A percentile compares a stretch with the other conserved stretches of the same genome.
Evolutionary conservation across 2,888 invertebrate genomes (phyloP).

Genomic region (Habrosyne pyritoides): DNA sequence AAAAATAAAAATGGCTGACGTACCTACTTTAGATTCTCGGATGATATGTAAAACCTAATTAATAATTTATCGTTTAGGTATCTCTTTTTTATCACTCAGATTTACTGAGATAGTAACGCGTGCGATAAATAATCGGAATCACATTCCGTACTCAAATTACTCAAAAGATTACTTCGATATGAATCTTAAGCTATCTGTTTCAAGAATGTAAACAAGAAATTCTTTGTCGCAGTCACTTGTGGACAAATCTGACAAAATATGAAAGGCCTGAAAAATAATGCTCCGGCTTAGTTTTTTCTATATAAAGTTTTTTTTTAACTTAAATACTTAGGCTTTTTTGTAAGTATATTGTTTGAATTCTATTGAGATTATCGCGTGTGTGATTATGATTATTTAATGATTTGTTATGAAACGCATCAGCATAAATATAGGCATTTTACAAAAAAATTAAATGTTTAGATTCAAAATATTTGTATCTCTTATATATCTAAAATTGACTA

Average conservation of each 20-base stretch:
- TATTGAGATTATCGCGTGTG: too few species aligned
- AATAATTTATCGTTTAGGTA: background rate
- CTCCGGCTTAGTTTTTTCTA: too few species aligned
- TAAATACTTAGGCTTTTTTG: too few species aligned
- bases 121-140: conserved; percentile 1
- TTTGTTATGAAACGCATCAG: too few species aligned
- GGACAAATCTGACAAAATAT: background rate
- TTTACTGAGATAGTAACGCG: background rate
- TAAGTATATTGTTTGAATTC: too few species aligned
- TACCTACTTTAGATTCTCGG: background rate
- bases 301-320: too few species aligned
- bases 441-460: too few species aligned
- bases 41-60: background rate
- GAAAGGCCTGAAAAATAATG: background rate
- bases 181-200: conserved; percentile 17
- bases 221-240: conserved; percentile 17
- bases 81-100: background rate
- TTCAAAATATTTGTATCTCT: too few species aligned
- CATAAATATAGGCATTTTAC: too few species aligned
- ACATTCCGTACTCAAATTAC: conserved; percentile 21
- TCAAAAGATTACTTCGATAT: conserved; percentile 18
- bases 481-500: too few species aligned
- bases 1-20: too few species aligned
- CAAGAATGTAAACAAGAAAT: conserved; percentile 36
- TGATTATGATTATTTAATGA: too few species aligned